These are phyloP conservation scores for Synanthedon andrenaeformis DNA, from an alignment of 2,888 invertebrate species.

Conservation along the genomic window DNA sequence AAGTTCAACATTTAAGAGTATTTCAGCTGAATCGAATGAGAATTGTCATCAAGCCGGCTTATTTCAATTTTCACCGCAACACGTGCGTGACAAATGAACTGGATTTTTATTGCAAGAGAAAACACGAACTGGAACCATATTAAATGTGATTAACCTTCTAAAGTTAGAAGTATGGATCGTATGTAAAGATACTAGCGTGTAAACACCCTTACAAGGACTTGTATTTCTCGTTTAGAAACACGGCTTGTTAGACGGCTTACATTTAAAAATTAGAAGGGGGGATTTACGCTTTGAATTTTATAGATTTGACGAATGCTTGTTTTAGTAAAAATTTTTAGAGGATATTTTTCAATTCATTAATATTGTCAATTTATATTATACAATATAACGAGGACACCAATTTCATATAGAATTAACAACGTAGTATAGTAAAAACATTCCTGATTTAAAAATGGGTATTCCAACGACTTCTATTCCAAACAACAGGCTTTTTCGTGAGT, in stretches of 20 bases:
- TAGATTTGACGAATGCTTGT: slow-evolving; percentile 43
- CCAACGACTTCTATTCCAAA: no score
- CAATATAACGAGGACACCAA: no score
- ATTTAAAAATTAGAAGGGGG: slow-evolving; percentile 19
- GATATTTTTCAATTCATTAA: no score
- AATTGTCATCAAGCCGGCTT: background rate
- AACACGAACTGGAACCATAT: background rate
- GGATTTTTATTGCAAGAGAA: background rate
- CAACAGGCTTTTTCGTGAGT: no score
- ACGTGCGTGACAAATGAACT: background rate
- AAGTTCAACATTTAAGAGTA: background rate
- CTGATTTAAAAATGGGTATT: no score
- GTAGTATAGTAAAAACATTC: no score
- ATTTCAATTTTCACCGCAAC: background rate
- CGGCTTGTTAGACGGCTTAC: slow-evolving; percentile 22
- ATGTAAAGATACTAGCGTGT: background rate
- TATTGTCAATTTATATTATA: no score
- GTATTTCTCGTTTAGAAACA: slow-evolving; percentile 26
- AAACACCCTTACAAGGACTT: slow-evolving; percentile 17
- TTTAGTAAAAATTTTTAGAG: background rate
- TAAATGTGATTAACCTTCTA: background rate
- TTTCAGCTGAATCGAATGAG: background rate
- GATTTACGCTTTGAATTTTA: slow-evolving; percentile 29
- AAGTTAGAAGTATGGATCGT: background rate
- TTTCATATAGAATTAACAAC: no score